Evolutionary conservation across 2,113 vertebrate species (phyloP).

Genomic region (Montifringilla adamsi): DNA sequence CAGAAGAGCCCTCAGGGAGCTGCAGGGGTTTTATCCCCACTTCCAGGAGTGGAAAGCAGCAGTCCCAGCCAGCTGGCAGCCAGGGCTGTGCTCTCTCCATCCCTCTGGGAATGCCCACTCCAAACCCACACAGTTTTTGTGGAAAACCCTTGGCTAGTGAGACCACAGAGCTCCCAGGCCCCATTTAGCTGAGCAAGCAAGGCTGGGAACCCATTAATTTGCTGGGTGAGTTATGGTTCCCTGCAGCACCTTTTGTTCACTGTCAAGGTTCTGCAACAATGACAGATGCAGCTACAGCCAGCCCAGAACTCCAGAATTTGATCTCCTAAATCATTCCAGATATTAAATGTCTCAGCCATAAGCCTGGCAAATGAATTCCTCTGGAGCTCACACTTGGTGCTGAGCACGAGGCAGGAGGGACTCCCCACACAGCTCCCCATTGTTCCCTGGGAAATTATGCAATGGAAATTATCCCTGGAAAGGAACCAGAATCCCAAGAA

Average conservation of each 20-base stretch:
- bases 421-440: not conserved
- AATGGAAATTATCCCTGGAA: not conserved
- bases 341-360: slow-evolving; percentile 11
- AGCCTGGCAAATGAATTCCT: slow-evolving; percentile 28
- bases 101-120: not conserved
- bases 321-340: slow-evolving; percentile 34
- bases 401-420: not conserved
- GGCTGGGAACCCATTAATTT: slow-evolving; percentile 56
- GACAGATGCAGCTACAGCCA: slow-evolving; percentile 52
- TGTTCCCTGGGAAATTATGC: not conserved
- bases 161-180: not conserved
- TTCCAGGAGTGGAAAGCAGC: not conserved
- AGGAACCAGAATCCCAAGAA: not conserved
- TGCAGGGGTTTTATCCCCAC: fast-evolving
- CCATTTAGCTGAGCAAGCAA: slow-evolving; percentile 27
- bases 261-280: slow-evolving; percentile 58
- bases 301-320: slow-evolving; percentile 22
- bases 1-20: not conserved
- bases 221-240: slow-evolving; percentile 46
- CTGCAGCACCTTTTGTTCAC: slow-evolving; percentile 60
- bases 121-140: not conserved
- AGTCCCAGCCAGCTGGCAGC: not conserved
- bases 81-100: not conserved
- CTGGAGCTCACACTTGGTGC: not conserved
- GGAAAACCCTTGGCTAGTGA: not conserved